Evolutionary conservation across 1,140 invertebrate genomes (phyloP).

Genomic region (Cydia pomonella): DNA sequence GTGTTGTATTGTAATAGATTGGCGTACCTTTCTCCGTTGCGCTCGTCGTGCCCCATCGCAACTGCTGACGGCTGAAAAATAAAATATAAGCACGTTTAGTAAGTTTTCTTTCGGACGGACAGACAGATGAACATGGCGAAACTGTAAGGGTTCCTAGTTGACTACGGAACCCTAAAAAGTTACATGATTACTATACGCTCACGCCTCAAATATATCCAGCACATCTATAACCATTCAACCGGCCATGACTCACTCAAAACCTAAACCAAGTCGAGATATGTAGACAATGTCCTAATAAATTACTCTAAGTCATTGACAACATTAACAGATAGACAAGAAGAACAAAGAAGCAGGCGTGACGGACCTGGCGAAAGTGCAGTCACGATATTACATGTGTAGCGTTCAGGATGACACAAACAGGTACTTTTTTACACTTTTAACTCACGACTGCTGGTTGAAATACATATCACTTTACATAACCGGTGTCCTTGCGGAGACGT

Average conservation of each 20-base stretch:
- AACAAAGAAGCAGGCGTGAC: constrained; percentile 19
- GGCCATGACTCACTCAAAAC: neutral
- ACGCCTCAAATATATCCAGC: neutral
- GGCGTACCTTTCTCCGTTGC: constrained; percentile 14
- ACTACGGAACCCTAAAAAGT: too few species aligned
- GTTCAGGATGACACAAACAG: constrained; percentile 14
- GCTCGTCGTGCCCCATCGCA: constrained; percentile 25
- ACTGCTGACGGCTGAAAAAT: constrained; percentile 24
- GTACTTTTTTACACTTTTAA: constrained; percentile 24
- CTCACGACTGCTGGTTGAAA: constrained; percentile 8
- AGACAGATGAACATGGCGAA: too few species aligned
- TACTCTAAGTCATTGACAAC: neutral
- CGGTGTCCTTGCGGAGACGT: neutral
- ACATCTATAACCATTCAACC: neutral
- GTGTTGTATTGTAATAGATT: neutral
- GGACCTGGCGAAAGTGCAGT: constrained; percentile 20
- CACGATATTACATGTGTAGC: constrained; percentile 2
- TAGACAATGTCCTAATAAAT: constrained; percentile 16
- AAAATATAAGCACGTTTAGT: neutral
- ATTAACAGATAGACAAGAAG: constrained; percentile 6
- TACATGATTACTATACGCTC: neutral
- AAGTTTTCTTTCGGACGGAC: too few species aligned
- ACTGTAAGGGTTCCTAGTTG: too few species aligned
- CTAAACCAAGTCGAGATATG: constrained; percentile 1
- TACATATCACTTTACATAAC: constrained; percentile 9